A percentile compares a stretch with the other conserved stretches of the same genome.
Conservation (phyloP, 1,140 invertebrate genomes). For the Cotesia chilonis region DNA sequence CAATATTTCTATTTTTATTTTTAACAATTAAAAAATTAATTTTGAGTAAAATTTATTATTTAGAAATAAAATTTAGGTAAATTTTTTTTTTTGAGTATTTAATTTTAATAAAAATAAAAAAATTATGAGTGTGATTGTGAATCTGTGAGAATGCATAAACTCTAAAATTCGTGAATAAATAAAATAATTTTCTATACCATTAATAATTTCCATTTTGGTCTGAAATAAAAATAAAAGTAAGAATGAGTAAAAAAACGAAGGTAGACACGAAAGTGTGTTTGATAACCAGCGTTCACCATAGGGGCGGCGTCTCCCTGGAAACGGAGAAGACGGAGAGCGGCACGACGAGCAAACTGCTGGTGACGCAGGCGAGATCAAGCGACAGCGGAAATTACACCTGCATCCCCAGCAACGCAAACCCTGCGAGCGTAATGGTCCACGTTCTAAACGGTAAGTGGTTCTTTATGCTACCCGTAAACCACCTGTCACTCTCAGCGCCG, state of each 20-base stretch:
- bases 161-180: no score
- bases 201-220: not conserved
- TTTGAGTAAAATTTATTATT: no score
- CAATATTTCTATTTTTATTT: no score
- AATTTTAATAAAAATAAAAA: no score
- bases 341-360: slow-evolving; percentile 87
- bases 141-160: no score
- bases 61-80: no score
- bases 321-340: slow-evolving; percentile 89
- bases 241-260: slow-evolving; percentile 2
- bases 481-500: not conserved
- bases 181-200: no score
- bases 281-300: slow-evolving; percentile 64
- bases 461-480: slow-evolving; percentile 33
- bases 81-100: no score
- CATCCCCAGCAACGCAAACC: slow-evolving; percentile 85
- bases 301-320: slow-evolving; percentile 85
- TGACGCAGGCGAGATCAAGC: slow-evolving; percentile 83
- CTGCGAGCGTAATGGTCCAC: slow-evolving; percentile 86
- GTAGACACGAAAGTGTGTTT: slow-evolving; percentile 53
- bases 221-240: not conserved
- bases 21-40: no score
- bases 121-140: no score
- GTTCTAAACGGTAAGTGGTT: slow-evolving; percentile 83
- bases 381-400: slow-evolving; percentile 93